phyloP scores from a whole-genome alignment of 2,797 vertebrate genomes.

The Picus viridis region DNA sequence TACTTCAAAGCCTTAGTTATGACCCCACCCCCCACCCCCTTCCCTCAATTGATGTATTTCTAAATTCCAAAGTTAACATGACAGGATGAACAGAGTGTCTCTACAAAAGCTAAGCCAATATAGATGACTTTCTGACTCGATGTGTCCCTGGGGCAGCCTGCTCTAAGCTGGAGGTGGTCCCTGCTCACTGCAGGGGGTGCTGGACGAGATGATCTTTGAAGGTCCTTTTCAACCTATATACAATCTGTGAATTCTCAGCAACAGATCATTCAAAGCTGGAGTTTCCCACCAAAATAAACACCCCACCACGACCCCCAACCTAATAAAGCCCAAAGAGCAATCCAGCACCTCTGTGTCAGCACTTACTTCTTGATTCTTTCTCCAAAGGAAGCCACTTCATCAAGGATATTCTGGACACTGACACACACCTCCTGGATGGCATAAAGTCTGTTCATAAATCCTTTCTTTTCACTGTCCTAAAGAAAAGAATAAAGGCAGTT shows the following conservation, averaged over 20 bases:
- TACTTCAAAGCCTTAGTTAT: slow-evolving; percentile 32
- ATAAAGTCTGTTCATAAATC: slow-evolving; percentile 98
- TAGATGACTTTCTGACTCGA: not conserved
- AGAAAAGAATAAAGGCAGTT: slow-evolving; percentile 27
- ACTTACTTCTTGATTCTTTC: slow-evolving; percentile 99
- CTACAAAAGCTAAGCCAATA: slow-evolving; percentile 46
- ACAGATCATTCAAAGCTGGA: not conserved
- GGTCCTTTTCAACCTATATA: too few relatives aligned
- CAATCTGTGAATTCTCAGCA: not conserved
- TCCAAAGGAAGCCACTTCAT: slow-evolving; percentile 94
- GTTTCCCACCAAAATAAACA: not conserved
- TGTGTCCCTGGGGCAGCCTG: too few relatives aligned
- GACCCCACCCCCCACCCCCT: too few relatives aligned
- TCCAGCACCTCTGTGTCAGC: too few relatives aligned
- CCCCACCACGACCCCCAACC: not conserved
- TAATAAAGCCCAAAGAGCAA: too few relatives aligned
- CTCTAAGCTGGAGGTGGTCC: too few relatives aligned
- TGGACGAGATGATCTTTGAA: too few relatives aligned
- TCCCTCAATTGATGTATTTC: slow-evolving; percentile 26
- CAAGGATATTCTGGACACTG: slow-evolving; percentile 95
- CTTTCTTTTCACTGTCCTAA: slow-evolving; percentile 97
- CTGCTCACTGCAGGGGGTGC: too few relatives aligned
- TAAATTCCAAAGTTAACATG: slow-evolving; percentile 51
- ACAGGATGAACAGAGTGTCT: slow-evolving; percentile 12
- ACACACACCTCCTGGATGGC: slow-evolving; percentile 98